Evolutionary conservation across 2,888 invertebrate species (phyloP), one percentile per base, ranked within the genome.

Genomic region (Campoplex nolae): DNA sequence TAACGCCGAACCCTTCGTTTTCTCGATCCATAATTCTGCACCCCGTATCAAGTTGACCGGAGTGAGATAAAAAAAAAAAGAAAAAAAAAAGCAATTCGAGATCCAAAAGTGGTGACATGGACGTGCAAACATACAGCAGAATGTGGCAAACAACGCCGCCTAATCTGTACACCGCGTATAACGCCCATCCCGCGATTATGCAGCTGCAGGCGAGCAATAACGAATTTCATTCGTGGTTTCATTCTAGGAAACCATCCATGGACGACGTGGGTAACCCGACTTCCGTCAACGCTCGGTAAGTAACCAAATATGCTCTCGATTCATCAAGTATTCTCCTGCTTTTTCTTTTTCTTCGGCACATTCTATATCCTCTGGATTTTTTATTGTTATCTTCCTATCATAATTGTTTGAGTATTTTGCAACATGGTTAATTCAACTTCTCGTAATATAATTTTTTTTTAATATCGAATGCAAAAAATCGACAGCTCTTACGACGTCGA

Each of bases 201-300:
- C 93, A 93, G 88, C 91, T 94, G 76, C 92, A 92, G 85, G 90
- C 92, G 88, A 93, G 91, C 91, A 93, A 91, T 94, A 94, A 94
- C 92, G 93, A 94, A 92, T 92, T 93, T 91, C 93, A 94, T 93
- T 92, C 94, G 92, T 94, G 94, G 95, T 95, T 94, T 96, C 96
- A 95, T 97, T 97, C 93, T 96, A 97, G 97, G 96, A 98, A 98
- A 95, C 97, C 98, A 91, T 96, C 97, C 89, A 97, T 97, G 95
- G 98, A 98, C 95, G 97, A 97, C 94, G 97, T 97, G 92, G 97
- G 97, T 90, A 97, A 97, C 93, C 96, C 97, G 83, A 97, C 97
- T 88, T 97, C 98, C 90, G 97, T 97, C 93, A 98, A 98, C 95
- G 97, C 97, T 94, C 97, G 98, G 98, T 98, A 96, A 97, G 98